These are phyloP conservation scores for Gymnothorax javanicus DNA, from an alignment of 2,797 vertebrate species.

Conservation along the genomic window DNA sequence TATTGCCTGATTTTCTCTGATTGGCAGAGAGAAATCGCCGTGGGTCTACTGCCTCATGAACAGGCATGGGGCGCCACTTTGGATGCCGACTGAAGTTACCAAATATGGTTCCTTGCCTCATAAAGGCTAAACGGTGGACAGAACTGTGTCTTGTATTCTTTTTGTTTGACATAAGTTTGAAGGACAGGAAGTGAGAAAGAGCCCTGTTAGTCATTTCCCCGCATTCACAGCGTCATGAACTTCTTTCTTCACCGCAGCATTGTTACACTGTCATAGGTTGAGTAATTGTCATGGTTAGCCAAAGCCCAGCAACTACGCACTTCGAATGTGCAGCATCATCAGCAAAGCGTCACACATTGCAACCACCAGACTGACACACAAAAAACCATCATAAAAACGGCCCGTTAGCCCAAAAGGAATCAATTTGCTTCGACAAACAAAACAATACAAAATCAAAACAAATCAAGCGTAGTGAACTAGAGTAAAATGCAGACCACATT, in stretches of 20 bases:
- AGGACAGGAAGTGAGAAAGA: not conserved
- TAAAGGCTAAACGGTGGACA: not conserved
- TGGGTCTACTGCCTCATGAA: no score
- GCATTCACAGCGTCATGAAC: not conserved
- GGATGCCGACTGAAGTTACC: no score
- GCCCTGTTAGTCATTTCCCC: not conserved
- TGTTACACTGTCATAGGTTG: not conserved
- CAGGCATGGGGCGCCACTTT: no score
- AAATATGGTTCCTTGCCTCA: no score
- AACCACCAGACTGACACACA: not conserved
- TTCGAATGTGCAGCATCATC: not conserved
- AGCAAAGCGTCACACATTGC: not conserved
- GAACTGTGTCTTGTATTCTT: not conserved
- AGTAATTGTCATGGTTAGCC: conserved; percentile 14
- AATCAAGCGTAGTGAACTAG: no score
- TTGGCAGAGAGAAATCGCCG: no score
- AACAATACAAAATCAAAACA: no score
- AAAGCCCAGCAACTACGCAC: not conserved
- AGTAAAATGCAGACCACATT: no score
- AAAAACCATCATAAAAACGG: not conserved
- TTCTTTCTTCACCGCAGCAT: not conserved
- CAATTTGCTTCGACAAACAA: no score
- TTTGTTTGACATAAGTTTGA: not conserved
- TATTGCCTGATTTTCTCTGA: no score
- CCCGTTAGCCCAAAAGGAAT: not conserved